Conservation (phyloP, 2,888 invertebrate genomes). For the Chalcis sispes region DNA sequence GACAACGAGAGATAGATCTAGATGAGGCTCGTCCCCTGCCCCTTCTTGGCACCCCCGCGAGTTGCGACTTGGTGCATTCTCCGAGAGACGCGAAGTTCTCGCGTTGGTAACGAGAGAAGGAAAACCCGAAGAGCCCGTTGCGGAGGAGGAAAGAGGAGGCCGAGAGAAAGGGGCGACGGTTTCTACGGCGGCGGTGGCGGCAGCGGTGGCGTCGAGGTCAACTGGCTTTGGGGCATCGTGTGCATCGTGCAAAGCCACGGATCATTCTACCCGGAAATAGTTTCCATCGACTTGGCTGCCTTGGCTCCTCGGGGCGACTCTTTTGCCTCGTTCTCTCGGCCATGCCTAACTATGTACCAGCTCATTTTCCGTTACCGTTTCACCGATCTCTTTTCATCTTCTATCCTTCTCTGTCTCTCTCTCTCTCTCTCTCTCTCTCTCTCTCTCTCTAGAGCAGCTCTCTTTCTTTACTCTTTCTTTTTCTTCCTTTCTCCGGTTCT, state of each 20-base stretch:
- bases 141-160: slow-evolving; percentile 47
- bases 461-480: not conserved
- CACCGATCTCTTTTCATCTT: slow-evolving; percentile 51
- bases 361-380: slow-evolving; percentile 57
- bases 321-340: slow-evolving; percentile 41
- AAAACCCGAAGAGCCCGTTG: slow-evolving; percentile 22
- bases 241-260: slow-evolving; percentile 71
- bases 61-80: slow-evolving; percentile 36
- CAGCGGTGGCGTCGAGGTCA: slow-evolving; percentile 71
- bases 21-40: slow-evolving; percentile 25
- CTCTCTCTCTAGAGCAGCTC: not conserved
- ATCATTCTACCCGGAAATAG: slow-evolving; percentile 71
- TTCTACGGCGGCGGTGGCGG: slow-evolving; percentile 67
- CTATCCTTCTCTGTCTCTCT: not conserved
- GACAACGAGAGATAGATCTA: slow-evolving; percentile 50
- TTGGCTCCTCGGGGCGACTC: slow-evolving; percentile 53
- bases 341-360: slow-evolving; percentile 25
- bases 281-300: slow-evolving; percentile 44
- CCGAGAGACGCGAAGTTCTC: slow-evolving; percentile 27
- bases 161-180: slow-evolving; percentile 68
- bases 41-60: slow-evolving; percentile 26
- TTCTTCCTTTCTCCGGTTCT: not conserved
- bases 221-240: slow-evolving; percentile 75
- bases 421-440: not conserved
- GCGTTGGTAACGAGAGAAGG: slow-evolving; percentile 53